Base-by-base conservation (phyloP, 2,888 invertebrate genomes). In the Mylabris sibirica region DNA sequence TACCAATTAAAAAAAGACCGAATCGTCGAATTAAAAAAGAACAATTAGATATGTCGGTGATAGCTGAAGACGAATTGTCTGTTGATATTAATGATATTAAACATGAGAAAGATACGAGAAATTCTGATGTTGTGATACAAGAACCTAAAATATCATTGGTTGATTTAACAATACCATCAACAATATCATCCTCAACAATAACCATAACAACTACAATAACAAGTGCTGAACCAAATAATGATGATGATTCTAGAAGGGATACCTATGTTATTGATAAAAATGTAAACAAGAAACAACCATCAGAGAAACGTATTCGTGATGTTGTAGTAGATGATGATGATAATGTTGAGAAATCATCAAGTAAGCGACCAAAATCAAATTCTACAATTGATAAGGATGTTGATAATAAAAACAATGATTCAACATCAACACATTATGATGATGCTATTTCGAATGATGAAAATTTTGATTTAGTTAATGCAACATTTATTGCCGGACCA, bases 341-440 rank as follows among this genome's bases (percentile, higher is more conserved):
- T 20, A 20, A 65, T 12, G 57, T 34, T 2, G 66, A 68, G 3
- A 59, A 64, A 24, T 64, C 59, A 11, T 72, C 73, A 63, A 72
- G 63, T 11, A 76, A 75, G 65, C 75, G 72, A 60, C 74, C 75
- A 41, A 77, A 69, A 65, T 74, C 75, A 0, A 61, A 70, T 65
- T 63, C 73, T 4, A 66, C 67, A 1, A 9, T 14, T 14, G 60
- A 65, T 30, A 4, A 30, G 8, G 8, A 30, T 17, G 41, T 66
- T 12, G 34, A 41, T 26, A 67, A 70, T 35, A 61, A 24, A 6
- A 70, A 74, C n/a, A n/a, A n/a, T 35, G 60, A 44, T 38, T 77
- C 79, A 14, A 63, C 75, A 17, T 76, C 75, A 0, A 85, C 86
- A 3, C 79, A 85, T 9, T 87, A 86, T 70, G 86, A 86, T 74